A percentile compares a stretch with the other conserved stretches of the same genome.
Conservation (phyloP, 1,140 invertebrate species). For the Neotoxoptera formosana region DNA sequence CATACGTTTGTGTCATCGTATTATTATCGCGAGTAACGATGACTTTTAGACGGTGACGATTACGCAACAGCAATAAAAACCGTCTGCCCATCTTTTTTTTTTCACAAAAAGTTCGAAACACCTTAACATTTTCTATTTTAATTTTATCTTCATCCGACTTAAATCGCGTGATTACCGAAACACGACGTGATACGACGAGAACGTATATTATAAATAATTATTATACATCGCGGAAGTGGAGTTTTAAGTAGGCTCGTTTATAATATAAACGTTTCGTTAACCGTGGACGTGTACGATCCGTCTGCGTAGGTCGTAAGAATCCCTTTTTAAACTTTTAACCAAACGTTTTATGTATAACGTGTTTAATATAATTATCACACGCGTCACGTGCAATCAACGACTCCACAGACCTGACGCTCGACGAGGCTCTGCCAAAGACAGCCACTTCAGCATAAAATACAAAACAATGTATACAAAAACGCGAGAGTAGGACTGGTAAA, state of each 20-base stretch:
- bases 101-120: neutral
- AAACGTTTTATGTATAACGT: neutral
- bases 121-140: neutral
- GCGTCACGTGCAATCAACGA: neutral
- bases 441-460: neutral
- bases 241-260: neutral
- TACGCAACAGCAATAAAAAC: neutral
- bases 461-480: neutral
- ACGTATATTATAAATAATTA: neutral
- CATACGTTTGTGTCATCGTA: neutral
- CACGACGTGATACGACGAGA: neutral
- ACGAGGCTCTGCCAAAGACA: neutral
- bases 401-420: neutral
- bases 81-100: neutral
- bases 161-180: neutral
- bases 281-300: neutral
- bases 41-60: neutral
- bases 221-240: neutral
- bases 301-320: neutral
- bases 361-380: neutral
- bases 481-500: too few species aligned
- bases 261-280: slow-evolving; percentile 1
- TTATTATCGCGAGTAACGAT: neutral
- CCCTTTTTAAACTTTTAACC: neutral
- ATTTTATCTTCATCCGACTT: neutral